phyloP scores from a whole-genome alignment of 2,113 vertebrate species.

The Microtus ochrogaster region DNA sequence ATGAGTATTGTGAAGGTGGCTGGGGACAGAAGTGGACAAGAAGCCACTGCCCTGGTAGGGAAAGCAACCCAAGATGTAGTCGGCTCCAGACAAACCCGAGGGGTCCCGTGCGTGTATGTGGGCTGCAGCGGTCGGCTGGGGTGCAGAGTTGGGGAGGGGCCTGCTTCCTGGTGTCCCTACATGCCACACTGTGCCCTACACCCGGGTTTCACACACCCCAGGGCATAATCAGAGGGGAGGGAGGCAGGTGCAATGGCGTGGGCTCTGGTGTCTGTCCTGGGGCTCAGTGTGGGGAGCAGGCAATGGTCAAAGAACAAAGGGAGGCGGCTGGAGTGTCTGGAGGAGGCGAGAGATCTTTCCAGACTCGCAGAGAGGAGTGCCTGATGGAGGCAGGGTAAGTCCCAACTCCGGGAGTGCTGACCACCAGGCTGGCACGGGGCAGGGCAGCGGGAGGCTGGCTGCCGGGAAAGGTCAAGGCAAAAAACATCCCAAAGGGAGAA shows the following conservation, averaged over 20 bases:
- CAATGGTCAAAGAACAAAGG: background rate
- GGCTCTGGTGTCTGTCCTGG: no score
- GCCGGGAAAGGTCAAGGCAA: conserved; percentile 34
- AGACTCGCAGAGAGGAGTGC: no score
- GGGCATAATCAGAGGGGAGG: conserved; percentile 73
- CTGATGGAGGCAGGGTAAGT: background rate
- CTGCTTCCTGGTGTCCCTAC: conserved; percentile 71
- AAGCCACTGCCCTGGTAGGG: background rate
- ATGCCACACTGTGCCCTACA: conserved; percentile 82
- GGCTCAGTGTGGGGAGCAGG: background rate
- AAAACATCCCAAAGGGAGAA: conserved; percentile 45
- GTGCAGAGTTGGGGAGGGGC: conserved; percentile 55
- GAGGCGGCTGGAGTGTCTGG: background rate
- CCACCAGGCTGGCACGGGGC: background rate
- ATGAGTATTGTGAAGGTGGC: background rate
- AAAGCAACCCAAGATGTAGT: background rate
- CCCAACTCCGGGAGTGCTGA: conserved; percentile 52
- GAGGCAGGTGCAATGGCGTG: background rate
- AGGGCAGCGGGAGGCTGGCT: background rate
- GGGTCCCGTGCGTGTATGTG: background rate
- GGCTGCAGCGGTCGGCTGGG: background rate
- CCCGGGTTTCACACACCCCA: conserved; percentile 85
- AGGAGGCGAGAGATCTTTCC: background rate
- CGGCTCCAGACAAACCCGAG: background rate
- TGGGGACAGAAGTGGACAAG: background rate